Conservation (phyloP, 2,888 invertebrate species). For the Drosophila suboccidentalis region DNA sequence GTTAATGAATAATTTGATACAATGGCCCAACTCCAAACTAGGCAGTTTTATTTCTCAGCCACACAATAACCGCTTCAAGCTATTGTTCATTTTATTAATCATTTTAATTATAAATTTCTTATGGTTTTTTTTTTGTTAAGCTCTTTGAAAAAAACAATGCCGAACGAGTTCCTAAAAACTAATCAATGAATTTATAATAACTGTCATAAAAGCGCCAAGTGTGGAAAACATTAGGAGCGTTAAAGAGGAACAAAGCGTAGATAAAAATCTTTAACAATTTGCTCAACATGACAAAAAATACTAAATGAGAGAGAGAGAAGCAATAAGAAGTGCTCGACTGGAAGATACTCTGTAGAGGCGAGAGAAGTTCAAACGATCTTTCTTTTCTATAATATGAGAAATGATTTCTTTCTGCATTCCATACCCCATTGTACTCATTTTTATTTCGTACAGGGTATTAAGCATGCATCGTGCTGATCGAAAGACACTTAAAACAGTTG, state of each 20-base stretch:
- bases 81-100: conserved; percentile 28
- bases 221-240: conserved; percentile 72
- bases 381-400: no score
- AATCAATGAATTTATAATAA: conserved; percentile 77
- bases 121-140: neutral
- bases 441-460: conserved; percentile 1
- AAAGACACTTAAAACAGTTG: conserved; percentile 61
- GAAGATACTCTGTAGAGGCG: neutral
- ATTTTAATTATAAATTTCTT: conserved; percentile 53
- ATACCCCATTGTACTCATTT: neutral
- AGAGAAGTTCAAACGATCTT: neutral
- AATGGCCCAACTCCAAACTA: conserved; percentile 4
- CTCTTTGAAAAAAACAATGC: conserved; percentile 27
- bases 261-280: conserved; percentile 51
- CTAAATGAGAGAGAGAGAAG: conserved; percentile 5
- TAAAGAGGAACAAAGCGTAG: conserved; percentile 36
- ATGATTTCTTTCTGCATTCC: no score
- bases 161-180: conserved; percentile 50
- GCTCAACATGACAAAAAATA: conserved; percentile 18
- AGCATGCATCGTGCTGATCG: conserved; percentile 23
- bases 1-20: conserved; percentile 25
- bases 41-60: conserved; percentile 18
- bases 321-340: neutral
- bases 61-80: conserved; percentile 4
- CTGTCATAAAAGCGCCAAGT: conserved; percentile 69